Percentiles rank a stretch among this genome's conserved stretches.
Conservation (phyloP, 2,113 vertebrate species). For the Nycticorax nycticorax region DNA sequence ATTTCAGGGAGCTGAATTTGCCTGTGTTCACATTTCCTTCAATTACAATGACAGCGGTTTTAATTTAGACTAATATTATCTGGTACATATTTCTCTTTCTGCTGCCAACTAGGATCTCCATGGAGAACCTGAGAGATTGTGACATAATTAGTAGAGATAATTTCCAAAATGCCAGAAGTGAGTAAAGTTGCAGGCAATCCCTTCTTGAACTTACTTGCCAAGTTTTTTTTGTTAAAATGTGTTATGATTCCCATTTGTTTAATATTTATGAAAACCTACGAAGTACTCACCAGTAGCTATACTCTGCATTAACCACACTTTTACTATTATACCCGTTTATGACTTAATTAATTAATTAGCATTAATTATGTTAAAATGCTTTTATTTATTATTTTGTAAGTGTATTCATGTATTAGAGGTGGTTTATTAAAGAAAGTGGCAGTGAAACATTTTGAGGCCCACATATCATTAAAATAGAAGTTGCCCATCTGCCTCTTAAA, state of each 20-base stretch:
- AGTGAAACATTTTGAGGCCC: background rate
- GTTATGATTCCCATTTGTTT: background rate
- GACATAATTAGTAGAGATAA: slow-evolving; percentile 4
- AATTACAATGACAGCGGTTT: slow-evolving; percentile 5
- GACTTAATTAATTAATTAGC: background rate
- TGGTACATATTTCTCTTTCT: slow-evolving; percentile 38
- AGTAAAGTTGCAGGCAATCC: background rate
- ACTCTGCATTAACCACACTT: background rate
- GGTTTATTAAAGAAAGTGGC: background rate
- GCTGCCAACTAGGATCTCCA: slow-evolving; percentile 9
- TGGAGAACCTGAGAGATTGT: slow-evolving; percentile 10
- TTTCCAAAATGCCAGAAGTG: slow-evolving; percentile 18
- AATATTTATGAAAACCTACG: background rate
- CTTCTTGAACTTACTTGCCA: background rate
- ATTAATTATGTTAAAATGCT: background rate
- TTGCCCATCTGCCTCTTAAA: background rate
- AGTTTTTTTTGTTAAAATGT: background rate
- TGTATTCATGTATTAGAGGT: background rate
- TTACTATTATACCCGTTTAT: background rate
- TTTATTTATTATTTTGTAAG: background rate
- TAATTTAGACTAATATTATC: slow-evolving; percentile 37
- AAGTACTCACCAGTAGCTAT: background rate
- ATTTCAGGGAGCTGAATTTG: slow-evolving; percentile 34
- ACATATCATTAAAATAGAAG: background rate
- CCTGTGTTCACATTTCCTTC: slow-evolving; percentile 11